phyloP scores from a whole-genome alignment of 2,888 invertebrate genomes.

The Rhynchonema sp. region DNA sequence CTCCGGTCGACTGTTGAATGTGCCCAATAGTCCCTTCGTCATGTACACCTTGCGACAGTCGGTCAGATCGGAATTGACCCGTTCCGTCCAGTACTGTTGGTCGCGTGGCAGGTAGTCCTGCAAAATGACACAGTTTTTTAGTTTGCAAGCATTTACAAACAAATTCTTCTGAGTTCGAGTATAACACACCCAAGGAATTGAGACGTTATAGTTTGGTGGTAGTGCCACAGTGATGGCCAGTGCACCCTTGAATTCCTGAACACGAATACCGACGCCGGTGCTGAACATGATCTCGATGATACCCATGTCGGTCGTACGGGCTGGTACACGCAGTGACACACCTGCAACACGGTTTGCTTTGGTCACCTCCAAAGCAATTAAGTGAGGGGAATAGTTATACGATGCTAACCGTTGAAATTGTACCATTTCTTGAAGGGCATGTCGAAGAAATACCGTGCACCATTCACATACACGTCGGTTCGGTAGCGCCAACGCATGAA shows the following conservation, averaged over 20 bases:
- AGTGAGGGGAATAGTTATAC: not conserved
- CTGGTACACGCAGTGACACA: slow-evolving; percentile 71
- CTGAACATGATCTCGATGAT: slow-evolving; percentile 85
- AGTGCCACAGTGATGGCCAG: slow-evolving; percentile 40
- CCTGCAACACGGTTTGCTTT: slow-evolving; percentile 33
- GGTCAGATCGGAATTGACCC: not conserved
- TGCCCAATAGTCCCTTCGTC: slow-evolving; percentile 2
- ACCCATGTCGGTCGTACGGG: slow-evolving; percentile 70
- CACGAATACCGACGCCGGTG: slow-evolving; percentile 75
- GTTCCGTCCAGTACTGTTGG: not conserved
- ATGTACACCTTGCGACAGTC: not conserved
- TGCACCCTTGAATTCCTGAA: slow-evolving; percentile 65
- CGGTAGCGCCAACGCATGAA: slow-evolving; percentile 73
- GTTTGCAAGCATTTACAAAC: not conserved
- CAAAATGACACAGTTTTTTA: too few relatives aligned
- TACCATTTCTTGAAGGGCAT: slow-evolving; percentile 34
- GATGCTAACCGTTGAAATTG: not conserved
- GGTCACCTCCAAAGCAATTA: not conserved
- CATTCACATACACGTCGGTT: slow-evolving; percentile 71
- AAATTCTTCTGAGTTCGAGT: not conserved
- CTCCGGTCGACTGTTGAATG: not conserved
- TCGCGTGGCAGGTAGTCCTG: not conserved
- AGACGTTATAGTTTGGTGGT: slow-evolving; percentile 27
- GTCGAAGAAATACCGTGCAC: slow-evolving; percentile 65
- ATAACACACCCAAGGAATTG: not conserved